Base-by-base conservation (phyloP, 2,113 vertebrate species). In the Lutjanus erythropterus region DNA sequence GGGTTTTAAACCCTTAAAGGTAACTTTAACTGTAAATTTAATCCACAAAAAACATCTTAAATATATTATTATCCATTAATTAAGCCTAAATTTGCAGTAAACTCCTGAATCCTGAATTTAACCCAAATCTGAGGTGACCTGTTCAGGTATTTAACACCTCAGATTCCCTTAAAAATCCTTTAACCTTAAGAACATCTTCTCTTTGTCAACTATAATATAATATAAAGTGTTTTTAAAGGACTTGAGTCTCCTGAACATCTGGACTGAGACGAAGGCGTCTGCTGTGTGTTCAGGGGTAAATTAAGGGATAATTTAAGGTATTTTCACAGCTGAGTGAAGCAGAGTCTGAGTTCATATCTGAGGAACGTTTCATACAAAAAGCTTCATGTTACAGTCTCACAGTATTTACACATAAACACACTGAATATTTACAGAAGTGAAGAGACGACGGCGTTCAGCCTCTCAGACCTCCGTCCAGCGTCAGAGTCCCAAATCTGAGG, bases 401-500 rank as follows among this genome's bases (percentile, higher is more conserved):
- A 9, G 23, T 94, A 94, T 94, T 86, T 93, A 94, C 93, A 94
- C 52, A 44, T 68, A 72, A 58, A 83, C 42, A 84, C 58, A 67
- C 27, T 10, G 55, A 39, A 23, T 80, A 76, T 80, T 62, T 82
- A 86, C 46, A 31, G 50, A 27, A 21, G 25, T 5, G 10, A 4
- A 12, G 6, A 33, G 39, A 44, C 16, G 6, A 2, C 44, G 3
- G 3, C 2, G 2, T 60, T 77, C 67, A 61, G 27, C 71, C 93
- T 81, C 94, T 88, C 81, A 95, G 70, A 0, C 91, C 93, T 12
- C 93, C 92, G 46, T 95, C 95, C 92, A 95, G 69, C 5, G 95
- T 95, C 93, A 95, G 81, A 12, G 94, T 92, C 67, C 94, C 94
- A 23, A 96, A 96, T 52, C 95, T 96, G 86, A 29, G 49, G n/a